Evolutionary conservation across 1,140 invertebrate species (phyloP).

Genomic region (Leptopilina clavipes): DNA sequence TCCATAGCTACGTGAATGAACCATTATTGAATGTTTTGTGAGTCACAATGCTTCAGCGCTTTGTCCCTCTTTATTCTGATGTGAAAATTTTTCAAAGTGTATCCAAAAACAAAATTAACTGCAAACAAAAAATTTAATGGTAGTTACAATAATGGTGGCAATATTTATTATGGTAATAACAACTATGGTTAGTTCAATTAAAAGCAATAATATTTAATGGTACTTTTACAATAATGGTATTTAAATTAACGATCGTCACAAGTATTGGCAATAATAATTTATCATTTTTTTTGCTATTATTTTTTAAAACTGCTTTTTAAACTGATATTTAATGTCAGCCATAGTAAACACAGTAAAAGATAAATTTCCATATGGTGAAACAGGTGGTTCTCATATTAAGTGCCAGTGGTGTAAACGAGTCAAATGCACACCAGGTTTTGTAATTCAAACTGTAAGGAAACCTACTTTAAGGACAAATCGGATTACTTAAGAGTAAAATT

Average conservation of each 20-base stretch:
- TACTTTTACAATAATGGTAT: too few relatives aligned
- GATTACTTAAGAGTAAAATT: constrained; percentile 33
- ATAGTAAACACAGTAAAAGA: not conserved
- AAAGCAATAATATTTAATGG: too few relatives aligned
- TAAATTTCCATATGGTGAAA: not conserved
- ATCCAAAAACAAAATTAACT: not conserved
- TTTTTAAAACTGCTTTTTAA: too few relatives aligned
- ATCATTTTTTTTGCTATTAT: too few relatives aligned
- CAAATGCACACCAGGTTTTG: not conserved
- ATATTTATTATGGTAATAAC: too few relatives aligned
- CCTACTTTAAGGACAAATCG: constrained; percentile 31
- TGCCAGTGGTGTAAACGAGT: not conserved
- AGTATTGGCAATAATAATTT: too few relatives aligned
- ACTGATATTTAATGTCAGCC: too few relatives aligned
- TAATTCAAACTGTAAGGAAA: constrained; percentile 26
- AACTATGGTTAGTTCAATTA: too few relatives aligned
- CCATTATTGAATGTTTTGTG: not conserved
- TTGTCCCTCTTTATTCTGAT: not conserved
- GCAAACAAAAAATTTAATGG: not conserved
- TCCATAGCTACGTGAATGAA: not conserved
- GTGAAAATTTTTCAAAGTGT: not conserved
- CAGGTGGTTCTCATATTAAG: constrained; percentile 9
- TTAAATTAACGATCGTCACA: too few relatives aligned
- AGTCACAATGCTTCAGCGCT: not conserved
- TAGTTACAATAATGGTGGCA: too few relatives aligned